Evolutionary conservation across 2,888 invertebrate species (phyloP).

Genomic region (Caenorhabditis panamensis): DNA sequence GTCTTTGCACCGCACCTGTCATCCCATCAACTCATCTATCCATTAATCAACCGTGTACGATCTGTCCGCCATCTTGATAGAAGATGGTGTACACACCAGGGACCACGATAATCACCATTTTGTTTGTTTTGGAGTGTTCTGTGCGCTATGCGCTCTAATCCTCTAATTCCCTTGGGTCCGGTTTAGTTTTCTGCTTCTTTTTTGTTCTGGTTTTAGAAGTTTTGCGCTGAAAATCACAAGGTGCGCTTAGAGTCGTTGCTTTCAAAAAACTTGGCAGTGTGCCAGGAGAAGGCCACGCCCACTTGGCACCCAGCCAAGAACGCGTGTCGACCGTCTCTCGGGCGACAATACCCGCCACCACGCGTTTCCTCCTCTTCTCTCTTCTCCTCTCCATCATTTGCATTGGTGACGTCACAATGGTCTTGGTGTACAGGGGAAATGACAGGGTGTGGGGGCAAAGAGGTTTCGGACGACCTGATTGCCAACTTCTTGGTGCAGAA

Average conservation of each 20-base stretch:
- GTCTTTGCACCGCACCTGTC: conserved; percentile 2
- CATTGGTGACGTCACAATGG: conserved; percentile 2
- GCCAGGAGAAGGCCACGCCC: background rate
- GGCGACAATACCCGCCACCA: background rate
- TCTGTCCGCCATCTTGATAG: background rate
- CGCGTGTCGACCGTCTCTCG: background rate
- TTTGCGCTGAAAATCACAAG: too few relatives aligned
- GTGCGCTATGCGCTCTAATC: background rate
- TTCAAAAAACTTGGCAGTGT: background rate
- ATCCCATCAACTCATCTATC: background rate
- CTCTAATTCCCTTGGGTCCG: too few relatives aligned
- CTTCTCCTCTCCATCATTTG: background rate
- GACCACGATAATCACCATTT: background rate
- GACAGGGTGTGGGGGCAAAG: background rate
- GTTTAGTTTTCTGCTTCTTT: background rate
- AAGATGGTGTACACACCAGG: background rate
- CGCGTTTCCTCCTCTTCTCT: background rate
- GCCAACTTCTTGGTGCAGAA: background rate
- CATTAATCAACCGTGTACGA: background rate
- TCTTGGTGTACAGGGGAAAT: background rate
- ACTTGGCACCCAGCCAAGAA: conserved; percentile 11
- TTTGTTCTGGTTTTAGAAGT: background rate
- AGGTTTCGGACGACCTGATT: too few relatives aligned
- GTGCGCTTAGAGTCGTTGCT: too few relatives aligned
- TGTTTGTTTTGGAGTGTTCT: background rate